Evolutionary conservation across 2,888 invertebrate genomes (phyloP), one percentile per base, ranked within the genome.

Genomic region (Lepidocyrtinus sp.): DNA sequence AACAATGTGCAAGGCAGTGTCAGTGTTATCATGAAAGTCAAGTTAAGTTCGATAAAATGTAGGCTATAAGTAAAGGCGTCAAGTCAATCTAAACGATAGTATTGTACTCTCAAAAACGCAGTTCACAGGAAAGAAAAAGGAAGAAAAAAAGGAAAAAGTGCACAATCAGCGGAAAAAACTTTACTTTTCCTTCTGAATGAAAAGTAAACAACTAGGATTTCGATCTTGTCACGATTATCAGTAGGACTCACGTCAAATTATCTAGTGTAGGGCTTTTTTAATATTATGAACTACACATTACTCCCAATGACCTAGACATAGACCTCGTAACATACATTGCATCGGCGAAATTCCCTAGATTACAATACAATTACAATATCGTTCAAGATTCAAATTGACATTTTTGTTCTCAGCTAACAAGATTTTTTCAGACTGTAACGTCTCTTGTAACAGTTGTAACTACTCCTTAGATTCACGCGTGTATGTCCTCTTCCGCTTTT

Each of bases 291-390:
- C 59, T 15, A n/a, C 21, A 7, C 22, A 22, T 17, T 62, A 9
- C 2, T 62, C n/a, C 24, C 12, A 46, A 55, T 75, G 75, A 75
- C 69, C 75, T 75, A 75, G 75, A 69, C 26, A 63, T 46, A 69
- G 75, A 75, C 75, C 75, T 69, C 69, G 36, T 68, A 75, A 75
- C 75, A 75, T 69, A 75, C 75, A 75, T 75, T n/a, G n/a, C n/a
- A n/a, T n/a, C n/a, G n/a, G n/a, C n/a, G n/a, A n/a, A 75, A 62
- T 25, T 55, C n/a, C n/a, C 12, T 36, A 36, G 36, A 36, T 36
- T 36, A 36, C 12, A 36, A 36, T 36, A n/a, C n/a, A n/a, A n/a
- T n/a, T n/a, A n/a, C n/a, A 12, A 36, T 36, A 12, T 36, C 36
- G 36, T 36, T 36, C 5, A 36, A 36, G 36, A 36, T 36, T 36